Conservation (phyloP, 2,888 invertebrate species). For the Conus canariensis region DNA sequence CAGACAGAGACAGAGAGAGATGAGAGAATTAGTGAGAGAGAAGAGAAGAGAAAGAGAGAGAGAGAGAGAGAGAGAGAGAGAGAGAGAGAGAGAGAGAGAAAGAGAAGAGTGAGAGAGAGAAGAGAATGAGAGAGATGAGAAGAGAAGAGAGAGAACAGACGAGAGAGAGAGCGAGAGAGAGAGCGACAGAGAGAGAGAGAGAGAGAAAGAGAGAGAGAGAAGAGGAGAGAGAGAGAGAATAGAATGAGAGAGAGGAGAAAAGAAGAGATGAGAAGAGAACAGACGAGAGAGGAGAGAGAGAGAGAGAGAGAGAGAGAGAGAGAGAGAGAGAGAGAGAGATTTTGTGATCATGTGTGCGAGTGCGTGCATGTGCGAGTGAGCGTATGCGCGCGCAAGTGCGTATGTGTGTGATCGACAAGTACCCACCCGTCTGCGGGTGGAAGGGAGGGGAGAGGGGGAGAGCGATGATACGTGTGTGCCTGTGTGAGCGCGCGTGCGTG, state of each 20-base stretch:
- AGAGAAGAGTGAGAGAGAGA: not conserved
- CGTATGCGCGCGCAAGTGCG: not conserved
- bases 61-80: slow-evolving; percentile 36
- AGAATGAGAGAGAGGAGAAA: not conserved
- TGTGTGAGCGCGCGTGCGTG: not conserved
- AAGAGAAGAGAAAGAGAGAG: slow-evolving; percentile 34
- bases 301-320: not conserved
- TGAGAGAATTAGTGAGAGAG: slow-evolving; percentile 25
- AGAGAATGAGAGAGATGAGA: slow-evolving; percentile 30
- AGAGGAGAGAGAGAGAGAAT: not conserved
- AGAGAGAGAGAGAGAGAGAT: no score
- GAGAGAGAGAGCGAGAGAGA: not conserved
- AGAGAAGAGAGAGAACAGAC: not conserved
- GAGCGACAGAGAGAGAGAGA: not conserved
- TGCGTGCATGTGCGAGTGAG: not conserved
- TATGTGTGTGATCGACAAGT: no score
- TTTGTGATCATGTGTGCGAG: not conserved
- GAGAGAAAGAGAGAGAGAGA: slow-evolving; percentile 33
- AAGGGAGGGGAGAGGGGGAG: no score
- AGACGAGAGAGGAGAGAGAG: no score
- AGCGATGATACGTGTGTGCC: no score
- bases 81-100: not conserved
- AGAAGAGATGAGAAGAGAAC: not conserved
- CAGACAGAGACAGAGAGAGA: not conserved
- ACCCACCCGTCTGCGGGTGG: no score